Percentiles rank a stretch among this genome's conserved stretches.
phyloP scores from a whole-genome alignment of 1,140 invertebrate genomes.

The Hylyphantes graminicola region DNA sequence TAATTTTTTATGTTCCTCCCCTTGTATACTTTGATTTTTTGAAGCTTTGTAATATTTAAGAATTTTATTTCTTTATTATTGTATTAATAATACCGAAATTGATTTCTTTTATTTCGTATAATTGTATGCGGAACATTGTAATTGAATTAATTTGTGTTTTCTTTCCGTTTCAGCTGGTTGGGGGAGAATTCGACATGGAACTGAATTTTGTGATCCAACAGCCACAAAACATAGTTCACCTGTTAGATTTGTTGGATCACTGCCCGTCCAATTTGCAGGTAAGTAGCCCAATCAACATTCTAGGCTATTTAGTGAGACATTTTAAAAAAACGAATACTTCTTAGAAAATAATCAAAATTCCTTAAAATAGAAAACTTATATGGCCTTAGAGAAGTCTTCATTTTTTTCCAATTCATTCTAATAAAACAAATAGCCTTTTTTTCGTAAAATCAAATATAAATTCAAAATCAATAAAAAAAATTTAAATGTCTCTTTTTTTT shows the following conservation, averaged over 20 bases:
- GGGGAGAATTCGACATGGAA: slow-evolving; percentile 99
- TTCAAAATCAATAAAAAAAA: too few relatives aligned
- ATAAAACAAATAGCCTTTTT: too few relatives aligned
- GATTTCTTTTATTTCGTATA: too few relatives aligned
- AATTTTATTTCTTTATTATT: neutral
- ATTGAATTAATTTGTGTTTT: neutral
- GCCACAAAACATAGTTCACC: slow-evolving; percentile 95
- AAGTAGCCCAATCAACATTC: slow-evolving; percentile 65
- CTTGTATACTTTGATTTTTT: too few relatives aligned
- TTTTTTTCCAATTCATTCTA: too few relatives aligned
- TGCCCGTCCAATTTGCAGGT: slow-evolving; percentile 97
- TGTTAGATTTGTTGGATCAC: slow-evolving; percentile 95
- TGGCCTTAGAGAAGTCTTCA: too few relatives aligned
- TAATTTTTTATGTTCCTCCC: too few relatives aligned
- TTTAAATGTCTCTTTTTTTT: too few relatives aligned
- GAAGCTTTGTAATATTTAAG: neutral
- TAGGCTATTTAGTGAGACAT: neutral
- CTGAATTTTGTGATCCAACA: slow-evolving; percentile 99
- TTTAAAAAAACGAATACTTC: neutral
- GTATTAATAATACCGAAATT: too few relatives aligned
- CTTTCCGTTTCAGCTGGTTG: slow-evolving; percentile 86
- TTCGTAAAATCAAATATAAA: too few relatives aligned
- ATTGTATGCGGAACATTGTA: too few relatives aligned
- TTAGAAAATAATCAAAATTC: neutral
- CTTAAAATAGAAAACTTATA: too few relatives aligned